Conservation (phyloP, 2,888 invertebrate species). For the Drosophila yooni region DNA sequence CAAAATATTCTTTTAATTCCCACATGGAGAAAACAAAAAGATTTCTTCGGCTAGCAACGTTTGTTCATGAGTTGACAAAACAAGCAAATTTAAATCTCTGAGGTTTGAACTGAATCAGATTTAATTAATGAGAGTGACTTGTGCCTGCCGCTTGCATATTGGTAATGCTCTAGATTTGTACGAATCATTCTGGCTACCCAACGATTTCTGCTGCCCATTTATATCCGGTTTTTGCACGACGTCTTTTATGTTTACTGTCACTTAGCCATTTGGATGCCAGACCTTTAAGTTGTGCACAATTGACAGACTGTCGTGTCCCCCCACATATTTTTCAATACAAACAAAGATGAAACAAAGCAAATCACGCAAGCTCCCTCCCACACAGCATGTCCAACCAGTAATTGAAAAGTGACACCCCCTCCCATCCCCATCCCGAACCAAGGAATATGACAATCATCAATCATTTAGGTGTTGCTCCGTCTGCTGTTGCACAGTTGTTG, state of each 20-base stretch:
- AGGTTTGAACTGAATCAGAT: constrained; percentile 38
- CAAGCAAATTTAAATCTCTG: constrained; percentile 41
- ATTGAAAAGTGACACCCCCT: constrained; percentile 61
- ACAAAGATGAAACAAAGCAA: constrained; percentile 58
- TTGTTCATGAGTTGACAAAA: constrained; percentile 52
- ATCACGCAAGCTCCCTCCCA: constrained; percentile 57
- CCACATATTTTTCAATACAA: constrained; percentile 34
- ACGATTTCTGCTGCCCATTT: constrained; percentile 1
- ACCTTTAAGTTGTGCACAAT: constrained; percentile 37
- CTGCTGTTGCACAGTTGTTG: not conserved
- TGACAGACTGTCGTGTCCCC: constrained; percentile 58
- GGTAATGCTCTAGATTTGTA: constrained; percentile 35
- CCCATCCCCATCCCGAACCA: constrained; percentile 4
- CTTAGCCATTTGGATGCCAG: constrained; percentile 46
- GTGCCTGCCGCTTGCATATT: constrained; percentile 42
- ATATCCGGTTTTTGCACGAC: constrained; percentile 4
- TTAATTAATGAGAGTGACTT: constrained; percentile 60
- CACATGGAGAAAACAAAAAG: not conserved
- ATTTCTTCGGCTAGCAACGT: constrained; percentile 16
- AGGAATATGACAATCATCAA: constrained; percentile 78
- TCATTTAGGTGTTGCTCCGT: constrained; percentile 54
- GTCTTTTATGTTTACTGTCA: constrained; percentile 51
- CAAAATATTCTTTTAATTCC: not conserved
- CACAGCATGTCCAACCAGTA: constrained; percentile 54
- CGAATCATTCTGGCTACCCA: constrained; percentile 45